Percentiles rank a stretch among this genome's conserved stretches.
These are phyloP conservation scores for Pseudococcus longispinus DNA, from an alignment of 2,888 invertebrate species.

Conservation along the genomic window DNA sequence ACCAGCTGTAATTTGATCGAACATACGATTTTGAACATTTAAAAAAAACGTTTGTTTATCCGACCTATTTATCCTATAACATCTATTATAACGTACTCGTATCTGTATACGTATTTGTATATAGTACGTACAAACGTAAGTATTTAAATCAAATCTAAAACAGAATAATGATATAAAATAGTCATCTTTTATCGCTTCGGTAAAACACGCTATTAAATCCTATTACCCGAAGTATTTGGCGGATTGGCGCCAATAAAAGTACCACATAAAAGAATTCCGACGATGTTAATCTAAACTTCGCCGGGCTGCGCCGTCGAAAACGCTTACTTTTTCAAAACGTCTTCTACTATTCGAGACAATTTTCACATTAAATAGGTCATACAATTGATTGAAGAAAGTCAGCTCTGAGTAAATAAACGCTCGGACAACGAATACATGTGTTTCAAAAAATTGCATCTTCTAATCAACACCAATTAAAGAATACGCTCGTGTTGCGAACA, in stretches of 20 bases:
- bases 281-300: neutral
- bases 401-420: neutral
- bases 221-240: constrained; percentile 8
- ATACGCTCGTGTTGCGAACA: neutral
- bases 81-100: neutral
- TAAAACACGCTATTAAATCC: neutral
- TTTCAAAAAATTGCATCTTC: constrained; percentile 19
- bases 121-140: too few relatives aligned
- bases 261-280: constrained; percentile 25
- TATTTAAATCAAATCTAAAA: neutral
- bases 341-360: neutral
- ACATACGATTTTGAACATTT: neutral
- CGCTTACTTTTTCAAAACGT: neutral
- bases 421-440: neutral
- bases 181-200: neutral
- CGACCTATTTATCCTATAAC: neutral
- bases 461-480: constrained; percentile 30
- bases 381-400: neutral
- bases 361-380: neutral
- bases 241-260: neutral
- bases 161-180: constrained; percentile 6
- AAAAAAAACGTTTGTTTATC: neutral
- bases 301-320: neutral
- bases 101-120: neutral
- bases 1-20: neutral